Evolutionary conservation across 2,888 invertebrate species (phyloP), one percentile per base, ranked within the genome.

Genomic region (Anarsia innoxiella): DNA sequence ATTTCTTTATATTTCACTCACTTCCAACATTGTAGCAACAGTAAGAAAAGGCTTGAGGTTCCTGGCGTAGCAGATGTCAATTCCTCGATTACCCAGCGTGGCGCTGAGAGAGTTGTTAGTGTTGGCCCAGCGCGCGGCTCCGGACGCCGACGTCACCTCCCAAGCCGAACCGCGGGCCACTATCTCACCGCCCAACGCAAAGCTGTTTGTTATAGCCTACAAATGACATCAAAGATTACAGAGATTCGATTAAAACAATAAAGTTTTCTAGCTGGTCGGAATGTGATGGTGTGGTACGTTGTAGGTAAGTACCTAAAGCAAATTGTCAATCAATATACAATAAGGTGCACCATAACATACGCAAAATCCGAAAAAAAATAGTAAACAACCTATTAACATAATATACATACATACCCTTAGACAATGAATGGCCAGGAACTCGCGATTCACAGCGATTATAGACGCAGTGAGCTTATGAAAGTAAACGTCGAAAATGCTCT

Each of bases 1-100:
- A n/a, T n/a, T n/a, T n/a, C n/a, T n/a, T n/a, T n/a, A n/a, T n/a
- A n/a, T n/a, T n/a, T n/a, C n/a, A n/a, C 40, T 13, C 40, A 79
- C 83, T 69, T 84, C 84, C 2, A 84, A 60, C 82, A 83, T 76
- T 12, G 77, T 76, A 26, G 82, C 75, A 4, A 80, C 74, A 0
- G 82, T 77, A n/a, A 84, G 66, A 33, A 66, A 74, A 0, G 83
- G 83, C 23, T 64, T 70, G 35, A 84, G 53, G 11, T 60, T 70
- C 12, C 69, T 61, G 1, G 80, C 79, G 42, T 77, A 84, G 54
- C 82, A 84, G 12, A 84, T 48, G 40, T 84, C 84, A 2, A 84
- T 56, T 2, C 83, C 84, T 2, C 83, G 60, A 51, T 77, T 83
- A 28, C 84, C 84, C n/a, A 80, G 62, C 1, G 84, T 83, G n/a